Base-by-base conservation (phyloP, 2,113 vertebrate genomes). In the Tychaedon coryphoeus region DNA sequence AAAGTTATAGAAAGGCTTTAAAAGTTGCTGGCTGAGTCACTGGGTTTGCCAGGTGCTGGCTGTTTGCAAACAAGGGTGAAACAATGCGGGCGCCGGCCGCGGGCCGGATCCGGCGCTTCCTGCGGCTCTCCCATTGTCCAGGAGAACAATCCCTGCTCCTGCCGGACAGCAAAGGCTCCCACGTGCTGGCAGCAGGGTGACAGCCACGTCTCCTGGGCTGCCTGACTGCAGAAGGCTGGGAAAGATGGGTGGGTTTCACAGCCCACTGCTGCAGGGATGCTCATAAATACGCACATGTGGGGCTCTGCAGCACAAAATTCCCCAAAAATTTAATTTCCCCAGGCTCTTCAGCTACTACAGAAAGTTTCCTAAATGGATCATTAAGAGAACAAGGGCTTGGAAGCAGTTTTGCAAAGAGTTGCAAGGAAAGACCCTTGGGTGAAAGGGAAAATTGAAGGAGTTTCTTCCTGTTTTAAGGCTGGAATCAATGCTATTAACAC, bases 321-420 rank as follows among this genome's bases (percentile, higher is more conserved):
- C 45, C 20, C 5, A 5, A 66, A 79, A 60, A 65, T 50, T 18
- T 6, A 14, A 58, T 51, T 90, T 64, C 31, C 60, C 71, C 8
- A 1, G 77, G 57, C 26, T 70, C 62, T 86, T 72, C 33, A 53
- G 82, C 81, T 79, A 42, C 38, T 3, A 47, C 50, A 66, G 53
- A 80, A 81, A 73, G 53, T 82, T 97, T 89, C 58, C 84, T 83
- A 31, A 82, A 43, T 77, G 14, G 26, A 84, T 81, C 64, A 43
- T 54, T 72, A 92, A 91, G 26, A 64, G 64, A 34, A 19, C 20
- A 33, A 60, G 22, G 29, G 40, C 36, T 28, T 72, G 61, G 89
- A 97, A 96, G 89, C 47, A 73, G 88, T 82, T 95, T 95, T 94
- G 83, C 92, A 95, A 97, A 96, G 36, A 94, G 92, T 80, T 42